Conservation (phyloP, 2,113 vertebrate species). For the Arothron firmamentum region DNA sequence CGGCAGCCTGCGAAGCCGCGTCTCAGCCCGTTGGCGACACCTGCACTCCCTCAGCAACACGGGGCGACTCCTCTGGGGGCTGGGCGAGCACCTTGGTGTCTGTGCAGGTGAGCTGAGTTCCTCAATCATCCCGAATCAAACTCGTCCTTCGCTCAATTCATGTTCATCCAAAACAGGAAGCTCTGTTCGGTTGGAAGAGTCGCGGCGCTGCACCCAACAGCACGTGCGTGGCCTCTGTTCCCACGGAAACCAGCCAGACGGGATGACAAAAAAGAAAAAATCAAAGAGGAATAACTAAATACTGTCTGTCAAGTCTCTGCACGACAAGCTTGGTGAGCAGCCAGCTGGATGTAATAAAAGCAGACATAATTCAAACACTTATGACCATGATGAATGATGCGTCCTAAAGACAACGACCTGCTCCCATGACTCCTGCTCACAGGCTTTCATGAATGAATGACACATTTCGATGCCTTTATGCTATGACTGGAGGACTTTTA, state of each 20-base stretch:
- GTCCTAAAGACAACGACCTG: neutral
- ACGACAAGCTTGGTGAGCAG: conserved; percentile 5
- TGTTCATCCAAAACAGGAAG: conserved; percentile 58
- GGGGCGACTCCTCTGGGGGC: conserved; percentile 55
- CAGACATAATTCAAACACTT: too few relatives aligned
- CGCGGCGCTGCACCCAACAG: conserved; percentile 45
- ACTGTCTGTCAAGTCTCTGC: conserved; percentile 6
- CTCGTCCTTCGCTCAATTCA: too few relatives aligned
- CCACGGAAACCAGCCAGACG: conserved; percentile 44
- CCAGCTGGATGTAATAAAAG: neutral
- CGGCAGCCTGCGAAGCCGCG: conserved; percentile 22
- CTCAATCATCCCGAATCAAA: too few relatives aligned
- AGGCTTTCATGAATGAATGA: conserved; percentile 8
- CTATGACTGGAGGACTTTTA: conserved; percentile 9
- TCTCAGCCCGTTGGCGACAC: conserved; percentile 9
- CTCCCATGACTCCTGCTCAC: neutral
- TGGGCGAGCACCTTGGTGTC: conserved; percentile 57
- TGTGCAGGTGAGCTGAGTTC: conserved; percentile 61
- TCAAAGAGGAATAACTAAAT: conserved; percentile 11
- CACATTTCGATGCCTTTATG: conserved; percentile 3
- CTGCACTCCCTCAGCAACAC: conserved; percentile 11
- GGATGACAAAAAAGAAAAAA: conserved; percentile 28
- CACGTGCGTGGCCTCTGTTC: conserved; percentile 26
- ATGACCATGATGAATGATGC: too few relatives aligned
- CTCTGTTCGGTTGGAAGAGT: conserved; percentile 57